Conservation (phyloP, 2,113 vertebrate species). For the Dasypus novemcinctus region DNA sequence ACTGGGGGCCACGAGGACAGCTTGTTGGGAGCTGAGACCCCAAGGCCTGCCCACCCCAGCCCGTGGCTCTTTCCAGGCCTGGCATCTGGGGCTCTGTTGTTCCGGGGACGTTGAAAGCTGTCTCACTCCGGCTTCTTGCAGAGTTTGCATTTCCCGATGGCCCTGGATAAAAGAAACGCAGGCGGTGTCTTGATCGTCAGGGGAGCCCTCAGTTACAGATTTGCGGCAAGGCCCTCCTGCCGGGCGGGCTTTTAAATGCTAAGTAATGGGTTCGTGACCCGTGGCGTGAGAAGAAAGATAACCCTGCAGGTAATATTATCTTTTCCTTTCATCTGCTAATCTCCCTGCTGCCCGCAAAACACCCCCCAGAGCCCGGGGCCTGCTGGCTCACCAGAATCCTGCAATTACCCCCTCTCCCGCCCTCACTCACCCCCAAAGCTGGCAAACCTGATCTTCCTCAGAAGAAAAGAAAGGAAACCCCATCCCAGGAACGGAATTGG, state of each 20-base stretch:
- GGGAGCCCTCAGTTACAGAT: background rate
- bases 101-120: background rate
- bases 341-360: background rate
- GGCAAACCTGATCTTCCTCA: constrained; percentile 44
- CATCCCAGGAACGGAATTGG: background rate
- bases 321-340: constrained; percentile 69
- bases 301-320: constrained; percentile 55
- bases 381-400: background rate
- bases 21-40: background rate
- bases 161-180: background rate
- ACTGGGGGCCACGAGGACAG: background rate
- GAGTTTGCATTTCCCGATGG: constrained; percentile 5
- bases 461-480: constrained; percentile 49
- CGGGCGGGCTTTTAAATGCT: constrained; percentile 9
- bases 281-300: constrained; percentile 38
- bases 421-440: background rate
- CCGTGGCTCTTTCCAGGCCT: background rate
- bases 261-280: constrained; percentile 56
- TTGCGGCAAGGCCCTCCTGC: background rate
- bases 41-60: background rate
- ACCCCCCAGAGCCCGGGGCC: background rate
- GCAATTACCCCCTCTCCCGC: constrained; percentile 15
- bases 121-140: background rate
- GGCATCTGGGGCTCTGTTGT: background rate
- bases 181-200: background rate